Percentiles rank a stretch among this genome's conserved stretches.
phyloP scores from a whole-genome alignment of 35 echinoderm and acorn worm genomes.

The Ptychodera flava region DNA sequence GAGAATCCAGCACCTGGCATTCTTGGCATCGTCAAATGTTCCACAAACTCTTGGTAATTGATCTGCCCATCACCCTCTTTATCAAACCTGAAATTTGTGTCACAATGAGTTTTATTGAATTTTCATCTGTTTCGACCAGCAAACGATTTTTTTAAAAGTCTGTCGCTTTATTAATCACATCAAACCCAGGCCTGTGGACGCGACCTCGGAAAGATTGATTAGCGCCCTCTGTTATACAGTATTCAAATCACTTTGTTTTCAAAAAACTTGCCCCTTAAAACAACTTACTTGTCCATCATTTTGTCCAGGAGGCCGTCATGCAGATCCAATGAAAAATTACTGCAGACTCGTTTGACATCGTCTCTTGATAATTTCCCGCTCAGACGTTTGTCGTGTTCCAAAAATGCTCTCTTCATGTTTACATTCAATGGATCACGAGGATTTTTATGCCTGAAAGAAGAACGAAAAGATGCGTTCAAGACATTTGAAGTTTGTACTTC shows the following conservation, averaged over 20 bases:
- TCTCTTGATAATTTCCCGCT: conserved; percentile 60
- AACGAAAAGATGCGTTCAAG: no score
- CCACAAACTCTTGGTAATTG: conserved; percentile 79
- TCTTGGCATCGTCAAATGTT: conserved; percentile 47
- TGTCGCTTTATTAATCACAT: no score
- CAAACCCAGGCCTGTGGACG: no score
- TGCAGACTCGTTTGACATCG: conserved; percentile 46
- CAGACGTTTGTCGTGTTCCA: conserved; percentile 52
- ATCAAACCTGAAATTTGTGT: conserved; percentile 61
- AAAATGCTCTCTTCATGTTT: conserved; percentile 45
- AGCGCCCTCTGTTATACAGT: background rate
- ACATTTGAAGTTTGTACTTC: no score
- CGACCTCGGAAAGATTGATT: no score
- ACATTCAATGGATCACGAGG: conserved; percentile 69
- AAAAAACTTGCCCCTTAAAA: no score
- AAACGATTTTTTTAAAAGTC: no score
- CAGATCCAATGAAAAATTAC: conserved; percentile 58
- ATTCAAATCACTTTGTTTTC: no score
- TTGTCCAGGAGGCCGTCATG: conserved; percentile 47
- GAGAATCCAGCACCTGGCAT: conserved; percentile 56
- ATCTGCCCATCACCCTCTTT: conserved; percentile 60
- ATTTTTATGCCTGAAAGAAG: conserved; percentile 38
- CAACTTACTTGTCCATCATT: conserved; percentile 66
- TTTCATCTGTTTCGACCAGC: no score
- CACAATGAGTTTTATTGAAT: background rate